Percentiles rank a stretch among this genome's conserved stretches.
Evolutionary conservation across 2,888 invertebrate species (phyloP).

Genomic region (Drosophila quasianomalipes): DNA sequence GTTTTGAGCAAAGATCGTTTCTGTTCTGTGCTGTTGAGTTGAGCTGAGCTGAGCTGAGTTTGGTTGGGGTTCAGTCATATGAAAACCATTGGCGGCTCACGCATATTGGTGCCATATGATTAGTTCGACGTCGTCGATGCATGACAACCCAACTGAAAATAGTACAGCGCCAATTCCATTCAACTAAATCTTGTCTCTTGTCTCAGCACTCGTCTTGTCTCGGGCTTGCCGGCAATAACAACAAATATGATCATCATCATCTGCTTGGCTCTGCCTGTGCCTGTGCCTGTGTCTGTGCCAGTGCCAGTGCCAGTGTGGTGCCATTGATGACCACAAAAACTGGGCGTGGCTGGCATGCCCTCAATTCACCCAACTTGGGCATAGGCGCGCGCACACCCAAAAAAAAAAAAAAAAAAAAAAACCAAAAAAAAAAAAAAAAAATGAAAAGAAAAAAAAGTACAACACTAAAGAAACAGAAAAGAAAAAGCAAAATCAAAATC

Average conservation of each 20-base stretch:
- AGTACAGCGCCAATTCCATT: slow-evolving; percentile 52
- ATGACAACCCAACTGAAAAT: slow-evolving; percentile 67
- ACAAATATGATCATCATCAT: slow-evolving; percentile 64
- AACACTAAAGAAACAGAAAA: slow-evolving; percentile 14
- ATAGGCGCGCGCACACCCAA: slow-evolving; percentile 72
- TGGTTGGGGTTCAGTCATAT: slow-evolving; percentile 19
- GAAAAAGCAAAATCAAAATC: slow-evolving; percentile 32
- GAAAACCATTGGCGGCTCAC: slow-evolving; percentile 52
- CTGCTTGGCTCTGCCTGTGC: slow-evolving; percentile 31
- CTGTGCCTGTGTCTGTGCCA: slow-evolving; percentile 9
- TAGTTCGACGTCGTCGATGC: slow-evolving; percentile 72
- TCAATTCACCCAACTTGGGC: slow-evolving; percentile 76
- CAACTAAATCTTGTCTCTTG: slow-evolving; percentile 44
- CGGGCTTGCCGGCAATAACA: slow-evolving; percentile 52
- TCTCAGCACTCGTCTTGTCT: slow-evolving; percentile 19
- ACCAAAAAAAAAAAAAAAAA: neutral
- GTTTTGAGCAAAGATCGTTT: slow-evolving; percentile 21
- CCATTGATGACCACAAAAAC: slow-evolving; percentile 80
- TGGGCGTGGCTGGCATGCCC: slow-evolving; percentile 78
- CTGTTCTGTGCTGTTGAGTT: slow-evolving; percentile 13
- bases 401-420: slow-evolving; percentile 30
- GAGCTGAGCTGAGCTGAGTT: neutral
- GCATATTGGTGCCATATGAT: slow-evolving; percentile 80
- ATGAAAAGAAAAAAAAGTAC: neutral
- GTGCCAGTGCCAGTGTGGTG: slow-evolving; percentile 40